These are phyloP conservation scores for Sinocyclocheilus rhinocerous DNA, from an alignment of 2,113 vertebrate species.

Conservation along the genomic window DNA sequence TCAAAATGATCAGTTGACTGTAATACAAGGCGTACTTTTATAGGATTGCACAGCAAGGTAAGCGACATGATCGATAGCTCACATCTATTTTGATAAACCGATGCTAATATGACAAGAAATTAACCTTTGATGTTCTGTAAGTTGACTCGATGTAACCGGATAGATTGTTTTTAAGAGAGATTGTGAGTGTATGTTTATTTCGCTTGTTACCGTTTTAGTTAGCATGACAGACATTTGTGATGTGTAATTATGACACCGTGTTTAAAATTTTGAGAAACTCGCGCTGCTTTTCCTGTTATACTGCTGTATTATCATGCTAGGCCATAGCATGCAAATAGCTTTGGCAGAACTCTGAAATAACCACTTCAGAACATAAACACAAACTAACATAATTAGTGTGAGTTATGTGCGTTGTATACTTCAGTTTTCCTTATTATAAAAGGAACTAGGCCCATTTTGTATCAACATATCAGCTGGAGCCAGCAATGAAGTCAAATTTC, in stretches of 20 bases:
- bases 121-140: not conserved
- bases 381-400: not conserved
- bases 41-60: not conserved
- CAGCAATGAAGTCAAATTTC: not conserved
- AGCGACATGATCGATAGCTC: not conserved
- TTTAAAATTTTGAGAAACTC: not conserved
- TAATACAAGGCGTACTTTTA: not conserved
- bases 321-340: not conserved
- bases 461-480: not conserved
- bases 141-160: not conserved
- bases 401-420: not conserved
- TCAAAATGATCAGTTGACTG: too few relatives aligned
- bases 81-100: not conserved
- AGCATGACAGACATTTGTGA: not conserved
- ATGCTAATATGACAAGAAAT: not conserved
- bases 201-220: not conserved
- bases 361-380: not conserved
- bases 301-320: conserved; percentile 9
- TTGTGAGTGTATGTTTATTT: not conserved
- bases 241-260: not conserved
- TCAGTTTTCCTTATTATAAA: too few relatives aligned
- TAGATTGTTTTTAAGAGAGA: not conserved
- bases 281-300: not conserved
- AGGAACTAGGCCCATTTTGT: not conserved
- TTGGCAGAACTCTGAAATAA: not conserved